A percentile compares a stretch with the other conserved stretches of the same genome.
Conservation (phyloP, 2,113 vertebrate genomes). For the Gnathonemus echidnorhynchus region DNA sequence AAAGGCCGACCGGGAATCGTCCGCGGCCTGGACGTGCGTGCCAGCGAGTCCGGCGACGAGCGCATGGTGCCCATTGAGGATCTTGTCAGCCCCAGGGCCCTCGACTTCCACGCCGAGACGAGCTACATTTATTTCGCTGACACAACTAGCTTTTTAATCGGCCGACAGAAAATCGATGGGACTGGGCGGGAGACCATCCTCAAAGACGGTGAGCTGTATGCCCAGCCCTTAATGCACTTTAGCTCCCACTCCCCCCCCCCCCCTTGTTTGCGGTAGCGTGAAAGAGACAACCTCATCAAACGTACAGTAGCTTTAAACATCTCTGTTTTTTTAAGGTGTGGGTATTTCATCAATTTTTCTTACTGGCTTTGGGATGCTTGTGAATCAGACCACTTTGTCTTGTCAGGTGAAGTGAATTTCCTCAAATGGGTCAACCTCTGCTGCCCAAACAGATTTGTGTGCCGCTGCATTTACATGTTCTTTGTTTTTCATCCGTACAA, state of each 20-base stretch:
- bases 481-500: constrained; percentile 8
- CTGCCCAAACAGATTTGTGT: constrained; percentile 14
- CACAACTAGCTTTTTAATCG: constrained; percentile 95
- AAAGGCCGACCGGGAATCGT: constrained; percentile 95
- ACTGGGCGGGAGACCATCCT: constrained; percentile 84
- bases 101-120: constrained; percentile 87
- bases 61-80: constrained; percentile 93
- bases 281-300: not conserved
- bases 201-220: constrained; percentile 75
- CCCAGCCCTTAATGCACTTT: not conserved
- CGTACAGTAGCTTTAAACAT: not conserved
- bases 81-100: constrained; percentile 88
- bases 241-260: not conserved
- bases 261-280: not conserved
- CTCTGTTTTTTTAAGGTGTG: not conserved
- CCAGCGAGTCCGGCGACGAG: constrained; percentile 78
- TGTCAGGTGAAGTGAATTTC: not conserved
- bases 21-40: constrained; percentile 86
- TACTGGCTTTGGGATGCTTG: not conserved
- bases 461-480: not conserved
- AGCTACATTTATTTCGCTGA: constrained; percentile 96
- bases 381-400: constrained; percentile 9
- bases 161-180: constrained; percentile 89
- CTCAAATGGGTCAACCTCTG: constrained; percentile 15
- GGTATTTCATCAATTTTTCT: not conserved